phyloP scores from a whole-genome alignment of 2,797 vertebrate species.

The Tarsius wallacei region DNA sequence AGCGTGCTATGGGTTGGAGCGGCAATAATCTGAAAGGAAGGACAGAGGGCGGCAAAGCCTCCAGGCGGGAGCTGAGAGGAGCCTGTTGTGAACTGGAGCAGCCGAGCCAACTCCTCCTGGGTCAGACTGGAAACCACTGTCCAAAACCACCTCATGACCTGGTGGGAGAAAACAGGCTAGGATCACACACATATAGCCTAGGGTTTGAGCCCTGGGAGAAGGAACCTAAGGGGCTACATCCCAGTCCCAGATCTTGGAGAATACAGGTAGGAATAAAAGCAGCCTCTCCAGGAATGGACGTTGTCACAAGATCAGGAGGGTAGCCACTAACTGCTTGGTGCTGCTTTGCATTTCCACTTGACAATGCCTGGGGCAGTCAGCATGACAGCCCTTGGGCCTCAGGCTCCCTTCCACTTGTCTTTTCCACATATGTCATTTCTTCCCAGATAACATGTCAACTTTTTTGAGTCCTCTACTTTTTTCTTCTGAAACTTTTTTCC shows the following conservation, averaged over 20 bases:
- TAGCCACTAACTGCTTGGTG: not conserved
- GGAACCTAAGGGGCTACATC: constrained; percentile 8
- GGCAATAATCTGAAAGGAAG: constrained; percentile 99
- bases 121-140: constrained; percentile 99
- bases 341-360: not conserved
- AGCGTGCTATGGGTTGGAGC: constrained; percentile 98
- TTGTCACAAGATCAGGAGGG: not conserved
- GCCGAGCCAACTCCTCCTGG: constrained; percentile 98
- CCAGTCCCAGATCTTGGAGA: constrained; percentile 27
- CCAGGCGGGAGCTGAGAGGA: constrained; percentile 98
- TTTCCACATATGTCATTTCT: not conserved
- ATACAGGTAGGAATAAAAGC: not conserved
- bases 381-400: not conserved
- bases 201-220: not conserved
- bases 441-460: not conserved
- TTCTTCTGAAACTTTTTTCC: constrained; percentile 50
- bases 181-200: not conserved
- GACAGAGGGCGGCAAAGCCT: constrained; percentile 98
- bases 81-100: constrained; percentile 99
- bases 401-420: not conserved
- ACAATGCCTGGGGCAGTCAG: not conserved
- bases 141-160: constrained; percentile 99
- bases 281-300: not conserved
- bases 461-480: not conserved
- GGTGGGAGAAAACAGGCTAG: constrained; percentile 52